Evolutionary conservation across 2,113 vertebrate species (phyloP).

Genomic region (Sebastes schlegelii): DNA sequence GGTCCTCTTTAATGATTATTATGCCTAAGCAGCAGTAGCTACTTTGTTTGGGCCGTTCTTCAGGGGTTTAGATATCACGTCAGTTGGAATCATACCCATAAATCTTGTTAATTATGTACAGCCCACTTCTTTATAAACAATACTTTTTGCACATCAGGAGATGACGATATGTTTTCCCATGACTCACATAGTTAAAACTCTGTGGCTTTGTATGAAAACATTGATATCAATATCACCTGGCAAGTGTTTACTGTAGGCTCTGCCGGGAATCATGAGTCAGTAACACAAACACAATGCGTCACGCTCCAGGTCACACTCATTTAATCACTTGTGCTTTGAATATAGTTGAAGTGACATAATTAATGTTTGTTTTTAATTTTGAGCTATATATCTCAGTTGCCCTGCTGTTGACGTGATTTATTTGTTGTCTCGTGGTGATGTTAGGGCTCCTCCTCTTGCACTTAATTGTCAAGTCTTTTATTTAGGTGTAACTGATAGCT

Average conservation of each 20-base stretch:
- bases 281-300: slow-evolving; percentile 23
- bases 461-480: background rate
- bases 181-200: background rate
- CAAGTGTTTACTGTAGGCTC: slow-evolving; percentile 7
- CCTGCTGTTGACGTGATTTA: background rate
- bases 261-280: background rate
- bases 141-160: background rate
- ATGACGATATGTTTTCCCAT: background rate
- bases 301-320: slow-evolving; percentile 6
- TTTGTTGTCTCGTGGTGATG: background rate
- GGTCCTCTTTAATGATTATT: background rate
- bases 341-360: slow-evolving; percentile 1
- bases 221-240: background rate
- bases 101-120: background rate
- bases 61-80: background rate
- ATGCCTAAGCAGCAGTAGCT: background rate
- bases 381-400: background rate
- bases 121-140: background rate
- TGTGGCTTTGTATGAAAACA: background rate
- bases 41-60: background rate
- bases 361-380: slow-evolving; percentile 27
- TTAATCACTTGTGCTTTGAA: background rate
- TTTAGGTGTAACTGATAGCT: background rate
- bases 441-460: background rate
- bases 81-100: background rate